Base-by-base conservation (phyloP, 1,140 invertebrate genomes). In the Cryptotermes secundus region DNA sequence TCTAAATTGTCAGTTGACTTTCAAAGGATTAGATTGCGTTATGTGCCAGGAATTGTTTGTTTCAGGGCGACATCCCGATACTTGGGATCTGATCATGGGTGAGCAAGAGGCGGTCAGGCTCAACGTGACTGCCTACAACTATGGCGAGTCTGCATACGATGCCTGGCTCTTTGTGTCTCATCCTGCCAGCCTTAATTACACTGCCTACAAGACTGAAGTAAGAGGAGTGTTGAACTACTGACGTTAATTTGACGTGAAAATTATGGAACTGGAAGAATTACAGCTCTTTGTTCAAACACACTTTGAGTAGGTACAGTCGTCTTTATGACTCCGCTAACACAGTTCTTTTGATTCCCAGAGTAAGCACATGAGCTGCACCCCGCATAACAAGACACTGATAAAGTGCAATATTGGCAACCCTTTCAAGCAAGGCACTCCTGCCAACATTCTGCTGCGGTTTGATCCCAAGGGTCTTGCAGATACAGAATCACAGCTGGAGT, bases 91-190 rank as follows among this genome's bases (percentile, higher is more conserved):
- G 72, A 92, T 94, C 26, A 89, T 97, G 85, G 96, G 96, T 10
- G 92, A 95, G 87, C 92, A 94, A 80, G 93, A 95, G 83, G 95
- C 96, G 89, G 91, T 99, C 12, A 91, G 94, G 53, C 90, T 99
- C 0, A 93, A 95, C 53, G 91, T 97, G 22, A 93, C 92, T 36
- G 92, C 97, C 4, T 91, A 90, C 38, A 99, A 99, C 88, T 87
- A 91, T 34, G 94, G 94, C 4, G 97, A 99, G 88, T 95, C 97
- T 1, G 98, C 98, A 0, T 99, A 99, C 88, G 96, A 98, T 88
- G 94, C 97, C 0, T 94, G 95, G 87, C 88, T 99, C 1, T 96
- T 95, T 88, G 92, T 99, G 3, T 89, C 90, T 35, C 96, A 98
- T 89, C 95, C 97, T 34, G 89, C 92, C 59, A 94, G 92, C 83